These are phyloP conservation scores for Hirtodrosophila duncani DNA, from an alignment of 2,888 invertebrate species.

Conservation along the genomic window DNA sequence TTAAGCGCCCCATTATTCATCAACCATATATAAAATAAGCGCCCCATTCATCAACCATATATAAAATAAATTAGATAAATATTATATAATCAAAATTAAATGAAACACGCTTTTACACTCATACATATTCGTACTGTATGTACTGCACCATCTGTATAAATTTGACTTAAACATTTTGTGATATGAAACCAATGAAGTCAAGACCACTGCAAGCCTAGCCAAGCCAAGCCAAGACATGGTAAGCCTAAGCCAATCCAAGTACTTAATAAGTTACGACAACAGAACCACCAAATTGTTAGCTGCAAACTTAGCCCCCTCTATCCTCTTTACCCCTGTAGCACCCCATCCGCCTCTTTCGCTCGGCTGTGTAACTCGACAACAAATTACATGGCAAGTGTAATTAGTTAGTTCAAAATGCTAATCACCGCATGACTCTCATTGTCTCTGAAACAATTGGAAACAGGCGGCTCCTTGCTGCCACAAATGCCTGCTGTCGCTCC, in stretches of 20 bases:
- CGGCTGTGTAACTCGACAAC: slow-evolving; percentile 22
- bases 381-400: slow-evolving; percentile 10
- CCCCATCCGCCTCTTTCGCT: neutral
- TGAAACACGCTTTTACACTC: slow-evolving; percentile 17
- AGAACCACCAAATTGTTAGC: slow-evolving; percentile 48
- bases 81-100: slow-evolving; percentile 64
- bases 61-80: slow-evolving; percentile 64
- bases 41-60: slow-evolving; percentile 48
- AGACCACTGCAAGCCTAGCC: slow-evolving; percentile 5
- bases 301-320: slow-evolving; percentile 28
- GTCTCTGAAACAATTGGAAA: slow-evolving; percentile 67
- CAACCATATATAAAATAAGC: slow-evolving; percentile 31
- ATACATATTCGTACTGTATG: neutral
- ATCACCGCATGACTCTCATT: slow-evolving; percentile 70
- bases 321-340: neutral
- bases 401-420: slow-evolving; percentile 62
- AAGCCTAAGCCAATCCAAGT: slow-evolving; percentile 26
- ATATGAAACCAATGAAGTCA: slow-evolving; percentile 52
- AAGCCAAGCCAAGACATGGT: slow-evolving; percentile 25
- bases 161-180: slow-evolving; percentile 50
- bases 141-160: slow-evolving; percentile 52
- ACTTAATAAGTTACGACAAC: slow-evolving; percentile 47
- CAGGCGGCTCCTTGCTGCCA: too few relatives aligned
- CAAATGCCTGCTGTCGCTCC: too few relatives aligned
- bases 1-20: slow-evolving; percentile 43